phyloP scores from a whole-genome alignment of 2,888 invertebrate genomes.

The Polydrusus tereticollis region DNA sequence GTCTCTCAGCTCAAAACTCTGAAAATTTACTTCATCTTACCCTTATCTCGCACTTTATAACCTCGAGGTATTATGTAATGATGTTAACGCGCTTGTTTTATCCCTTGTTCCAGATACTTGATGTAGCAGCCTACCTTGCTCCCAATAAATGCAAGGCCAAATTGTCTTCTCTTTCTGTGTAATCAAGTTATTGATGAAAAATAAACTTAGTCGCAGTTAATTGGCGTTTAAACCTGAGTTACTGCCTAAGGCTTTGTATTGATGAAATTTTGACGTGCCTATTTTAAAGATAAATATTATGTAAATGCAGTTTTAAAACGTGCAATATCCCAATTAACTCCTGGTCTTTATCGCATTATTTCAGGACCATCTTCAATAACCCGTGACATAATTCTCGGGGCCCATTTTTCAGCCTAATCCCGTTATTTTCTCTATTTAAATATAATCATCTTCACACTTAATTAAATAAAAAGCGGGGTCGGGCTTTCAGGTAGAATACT shows the following conservation, averaged over 20 bases:
- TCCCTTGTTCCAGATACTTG: conserved; percentile 44
- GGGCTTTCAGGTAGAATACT: conserved; percentile 38
- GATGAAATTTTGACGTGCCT: no score
- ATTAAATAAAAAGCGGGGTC: conserved; percentile 42
- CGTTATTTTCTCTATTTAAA: conserved; percentile 37
- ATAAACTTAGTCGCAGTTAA: no score
- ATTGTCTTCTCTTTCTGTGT: no score
- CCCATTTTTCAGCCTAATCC: conserved; percentile 17
- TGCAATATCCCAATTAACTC: no score
- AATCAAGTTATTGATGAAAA: no score
- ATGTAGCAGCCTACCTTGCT: conserved; percentile 39
- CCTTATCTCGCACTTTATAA: conserved; percentile 45
- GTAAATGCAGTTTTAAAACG: no score
- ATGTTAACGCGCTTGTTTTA: conserved; percentile 41
- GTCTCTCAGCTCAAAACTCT: conserved; percentile 36
- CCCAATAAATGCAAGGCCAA: conserved; percentile 1
- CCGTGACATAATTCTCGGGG: conserved; percentile 4
- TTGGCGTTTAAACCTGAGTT: no score
- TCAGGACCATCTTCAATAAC: neutral
- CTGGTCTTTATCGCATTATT: neutral
- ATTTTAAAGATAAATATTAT: no score
- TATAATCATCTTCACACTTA: conserved; percentile 47
- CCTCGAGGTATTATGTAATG: conserved; percentile 45
- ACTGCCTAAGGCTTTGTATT: no score
- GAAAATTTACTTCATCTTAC: conserved; percentile 42